Evolutionary conservation across 2,888 invertebrate genomes (phyloP), one percentile per base, ranked within the genome.

Genomic region (Drepanosiphum platanoidis): DNA sequence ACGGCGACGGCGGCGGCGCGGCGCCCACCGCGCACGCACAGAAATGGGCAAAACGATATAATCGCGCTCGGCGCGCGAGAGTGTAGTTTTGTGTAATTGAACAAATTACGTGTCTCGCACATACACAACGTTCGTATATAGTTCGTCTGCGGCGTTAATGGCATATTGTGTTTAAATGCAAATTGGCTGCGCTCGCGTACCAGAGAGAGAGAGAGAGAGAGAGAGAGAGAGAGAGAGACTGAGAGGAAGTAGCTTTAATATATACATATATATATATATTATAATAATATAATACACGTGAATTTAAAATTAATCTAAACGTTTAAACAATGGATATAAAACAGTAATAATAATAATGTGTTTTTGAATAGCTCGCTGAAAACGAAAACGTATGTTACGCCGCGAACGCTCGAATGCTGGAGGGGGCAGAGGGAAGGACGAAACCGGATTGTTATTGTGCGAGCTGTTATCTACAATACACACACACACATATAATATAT

Each of bases 241-340:
- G 36, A 80, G 80, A 80, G 80, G 80, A 80, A 70, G 68, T 46
- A 18, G 3, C 15, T 39, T 32, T 66, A 9, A 8, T 3, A n/a
- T n/a, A n/a, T n/a, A n/a, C n/a, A n/a, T n/a, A n/a, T n/a, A n/a
- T n/a, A n/a, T n/a, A n/a, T n/a, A n/a, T 32, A 32, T 66, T n/a
- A 7, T 7, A 27, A 70, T 9, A 2, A 71, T 4, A 27, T 39
- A n/a, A 58, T 22, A 46, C 74, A 64, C 64, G 75, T 52, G 75
- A 75, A 82, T 82, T 72, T 61, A 11, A 72, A 82, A 82, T 74
- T 74, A 74, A 82, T 82, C 82, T 82, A 82, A 82, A 82, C 72
- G 72, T 72, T 68, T 68, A 78, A 61, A 82, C 83, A 83, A 83
- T 83, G 74, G 74, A 80, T 18, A 30, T 64, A 13, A 64, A 30